These are phyloP conservation scores for Daphoenositta chrysoptera DNA, from an alignment of 2,113 vertebrate genomes.

Conservation along the genomic window DNA sequence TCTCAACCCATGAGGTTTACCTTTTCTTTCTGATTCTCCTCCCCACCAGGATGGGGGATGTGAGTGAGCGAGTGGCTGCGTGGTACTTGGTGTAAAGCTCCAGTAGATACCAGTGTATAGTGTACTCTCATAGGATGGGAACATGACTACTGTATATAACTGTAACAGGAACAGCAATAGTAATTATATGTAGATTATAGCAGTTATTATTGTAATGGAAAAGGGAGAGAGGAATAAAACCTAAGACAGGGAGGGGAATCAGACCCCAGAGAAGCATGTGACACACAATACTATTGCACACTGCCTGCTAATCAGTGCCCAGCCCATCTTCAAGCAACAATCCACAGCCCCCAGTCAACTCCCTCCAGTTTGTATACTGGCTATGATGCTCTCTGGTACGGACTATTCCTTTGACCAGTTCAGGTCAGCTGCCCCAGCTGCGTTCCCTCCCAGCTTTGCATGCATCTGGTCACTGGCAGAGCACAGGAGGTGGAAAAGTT, in stretches of 20 bases:
- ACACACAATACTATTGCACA: neutral
- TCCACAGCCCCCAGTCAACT: neutral
- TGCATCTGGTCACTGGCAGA: neutral
- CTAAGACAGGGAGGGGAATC: neutral
- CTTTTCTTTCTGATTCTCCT: neutral
- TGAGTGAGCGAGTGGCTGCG: rapidly evolving
- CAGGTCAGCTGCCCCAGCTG: neutral
- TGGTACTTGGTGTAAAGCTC: neutral
- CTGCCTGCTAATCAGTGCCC: rapidly evolving
- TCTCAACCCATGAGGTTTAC: neutral
- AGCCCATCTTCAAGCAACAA: neutral
- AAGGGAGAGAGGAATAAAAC: neutral
- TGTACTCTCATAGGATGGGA: neutral
- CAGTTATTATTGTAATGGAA: neutral
- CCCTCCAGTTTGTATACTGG: neutral
- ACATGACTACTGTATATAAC: neutral
- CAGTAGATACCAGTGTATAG: neutral
- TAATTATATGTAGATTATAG: neutral
- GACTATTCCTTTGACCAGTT: neutral
- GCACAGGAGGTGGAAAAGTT: neutral
- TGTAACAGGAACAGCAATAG: neutral
- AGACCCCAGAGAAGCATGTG: neutral
- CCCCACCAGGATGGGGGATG: no score
- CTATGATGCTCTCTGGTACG: rapidly evolving
- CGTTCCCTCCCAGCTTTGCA: neutral